Conservation (phyloP, 2,888 invertebrate species). For the Ceramica pisi region DNA sequence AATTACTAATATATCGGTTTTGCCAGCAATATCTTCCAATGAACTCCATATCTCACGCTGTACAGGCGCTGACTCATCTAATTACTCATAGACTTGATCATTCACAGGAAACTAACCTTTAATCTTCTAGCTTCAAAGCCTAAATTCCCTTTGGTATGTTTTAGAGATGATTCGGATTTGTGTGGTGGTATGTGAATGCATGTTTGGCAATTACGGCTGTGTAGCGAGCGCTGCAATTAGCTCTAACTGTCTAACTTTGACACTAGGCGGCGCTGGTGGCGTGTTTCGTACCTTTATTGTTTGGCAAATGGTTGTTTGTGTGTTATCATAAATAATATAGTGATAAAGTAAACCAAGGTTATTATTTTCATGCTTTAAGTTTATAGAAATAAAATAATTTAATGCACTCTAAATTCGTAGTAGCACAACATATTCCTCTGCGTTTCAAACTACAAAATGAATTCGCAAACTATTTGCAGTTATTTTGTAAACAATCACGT, state of each 20-base stretch:
- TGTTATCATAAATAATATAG: neutral
- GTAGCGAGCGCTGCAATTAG: conserved; percentile 41
- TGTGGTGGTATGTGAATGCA: conserved; percentile 47
- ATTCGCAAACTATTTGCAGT: conserved; percentile 20
- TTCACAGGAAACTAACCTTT: conserved; percentile 22
- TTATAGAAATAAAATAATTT: neutral
- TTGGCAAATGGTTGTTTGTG: conserved; percentile 8
- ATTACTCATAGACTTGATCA: conserved; percentile 29
- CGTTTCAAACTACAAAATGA: conserved; percentile 22
- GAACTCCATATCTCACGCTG: conserved; percentile 48
- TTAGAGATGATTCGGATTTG: conserved; percentile 36
- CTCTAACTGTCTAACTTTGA: conserved; percentile 35
- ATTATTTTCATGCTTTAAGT: neutral
- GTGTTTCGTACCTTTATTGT: conserved; percentile 11
- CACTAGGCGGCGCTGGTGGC: conserved; percentile 22
- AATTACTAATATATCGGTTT: conserved; percentile 52
- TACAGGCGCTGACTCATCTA: conserved; percentile 46
- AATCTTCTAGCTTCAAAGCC: neutral
- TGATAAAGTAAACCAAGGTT: neutral
- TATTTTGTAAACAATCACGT: conserved; percentile 43
- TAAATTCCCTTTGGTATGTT: conserved; percentile 10
- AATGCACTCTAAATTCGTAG: neutral
- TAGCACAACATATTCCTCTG: conserved; percentile 14
- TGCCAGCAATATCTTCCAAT: conserved; percentile 52
- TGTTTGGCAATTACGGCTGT: conserved; percentile 52